Percentiles rank a stretch among this genome's conserved stretches.
phyloP scores from a whole-genome alignment of 2,888 invertebrate genomes.

The Syrphus vitripennis region DNA sequence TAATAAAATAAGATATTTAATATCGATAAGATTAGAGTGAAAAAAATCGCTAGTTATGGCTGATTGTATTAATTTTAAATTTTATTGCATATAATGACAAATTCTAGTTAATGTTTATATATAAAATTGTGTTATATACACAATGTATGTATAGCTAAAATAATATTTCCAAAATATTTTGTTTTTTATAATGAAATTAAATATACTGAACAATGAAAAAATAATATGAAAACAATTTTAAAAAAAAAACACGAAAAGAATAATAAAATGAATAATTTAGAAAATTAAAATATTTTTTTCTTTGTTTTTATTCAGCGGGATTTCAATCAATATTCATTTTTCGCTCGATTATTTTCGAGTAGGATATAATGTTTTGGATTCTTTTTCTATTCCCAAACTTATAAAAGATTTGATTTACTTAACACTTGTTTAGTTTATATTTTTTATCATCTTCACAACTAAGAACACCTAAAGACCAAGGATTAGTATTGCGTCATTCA shows the following conservation, averaged over 20 bases:
- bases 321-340: no score
- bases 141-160: conserved; percentile 41
- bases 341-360: no score
- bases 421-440: no score
- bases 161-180: conserved; percentile 62
- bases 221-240: conserved; percentile 23
- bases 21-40: conserved; percentile 47
- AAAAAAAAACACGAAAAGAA: conserved; percentile 21
- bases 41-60: neutral
- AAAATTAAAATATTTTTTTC: conserved; percentile 38
- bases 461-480: no score
- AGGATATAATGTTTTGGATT: no score
- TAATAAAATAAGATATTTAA: conserved; percentile 54
- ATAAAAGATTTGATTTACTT: no score
- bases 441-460: no score
- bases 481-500: no score
- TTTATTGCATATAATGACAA: conserved; percentile 27
- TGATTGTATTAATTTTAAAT: conserved; percentile 40
- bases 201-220: conserved; percentile 54
- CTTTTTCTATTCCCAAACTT: no score
- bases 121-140: conserved; percentile 22
- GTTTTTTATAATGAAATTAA: conserved; percentile 65
- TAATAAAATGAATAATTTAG: conserved; percentile 64
- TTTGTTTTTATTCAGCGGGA: neutral
- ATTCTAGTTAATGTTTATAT: conserved; percentile 64